Base-by-base conservation (phyloP, 2,888 invertebrate genomes). In the Folsomia candida region DNA sequence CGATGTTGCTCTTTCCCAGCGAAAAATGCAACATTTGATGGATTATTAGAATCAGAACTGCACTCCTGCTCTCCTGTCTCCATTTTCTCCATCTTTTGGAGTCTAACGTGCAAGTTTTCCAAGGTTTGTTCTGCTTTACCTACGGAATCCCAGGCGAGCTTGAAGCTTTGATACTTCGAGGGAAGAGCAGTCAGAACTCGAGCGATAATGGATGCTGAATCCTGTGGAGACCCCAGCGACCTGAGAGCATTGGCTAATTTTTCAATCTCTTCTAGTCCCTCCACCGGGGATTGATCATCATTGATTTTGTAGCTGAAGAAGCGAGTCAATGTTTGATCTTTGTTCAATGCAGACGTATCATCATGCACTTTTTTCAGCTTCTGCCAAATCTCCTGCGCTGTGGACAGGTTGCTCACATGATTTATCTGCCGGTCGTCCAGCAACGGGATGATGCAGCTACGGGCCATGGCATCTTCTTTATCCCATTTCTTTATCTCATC, bases 71-170 rank as follows among this genome's bases (percentile, higher is more conserved):
- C 67, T 37, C 51, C 28, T n/a, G 14, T 59, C 60, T 29, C 22
- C 26, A 1, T 22, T 9, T 1, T 11, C 22, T 14, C 29, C 62
- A 18, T 4, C 51, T 67, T 68, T 47, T 54, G 60, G 14, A 72
- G 24, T 58, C 69, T 28, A 3, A 62, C 25, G 4, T 63, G 37
- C 1, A 69, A 64, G 9, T 1, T 28, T 2, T 28, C 47, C 47
- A 51, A 6, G 14, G 72, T 72, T 61, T 69, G 67, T 2, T 26
- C 37, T 1, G 18, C 29, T 0, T 29, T 51, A 2, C 66, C 28
- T 18, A 70, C 70, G 22, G 60, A 61, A 68, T 70, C 70, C 73
- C 73, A 73, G 11, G 73, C 73, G 2, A 6, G 59, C 24, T 68
- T 67, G 54, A 73, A 73, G 2, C 65, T 25, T 1, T 14, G 18